phyloP scores from a whole-genome alignment of 2,113 vertebrate genomes.

The Zosterops japonicus region DNA sequence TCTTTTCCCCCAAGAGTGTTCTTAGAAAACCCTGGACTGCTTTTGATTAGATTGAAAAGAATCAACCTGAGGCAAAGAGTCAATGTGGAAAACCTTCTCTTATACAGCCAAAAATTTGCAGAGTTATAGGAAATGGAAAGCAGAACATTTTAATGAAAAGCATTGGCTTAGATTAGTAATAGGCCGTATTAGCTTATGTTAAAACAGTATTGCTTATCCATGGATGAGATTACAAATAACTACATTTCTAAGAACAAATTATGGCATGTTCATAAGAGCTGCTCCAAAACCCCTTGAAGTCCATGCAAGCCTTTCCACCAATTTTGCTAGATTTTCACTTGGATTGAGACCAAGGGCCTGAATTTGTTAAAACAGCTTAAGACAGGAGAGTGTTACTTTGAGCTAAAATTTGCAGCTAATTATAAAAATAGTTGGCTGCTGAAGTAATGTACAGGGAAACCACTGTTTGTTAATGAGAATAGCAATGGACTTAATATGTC shows the following conservation, averaged over 20 bases:
- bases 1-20: background rate
- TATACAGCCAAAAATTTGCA: background rate
- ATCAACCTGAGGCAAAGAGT: background rate
- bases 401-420: constrained; percentile 37
- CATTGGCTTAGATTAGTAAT: background rate
- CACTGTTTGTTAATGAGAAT: constrained; percentile 48
- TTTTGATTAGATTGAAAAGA: constrained; percentile 22
- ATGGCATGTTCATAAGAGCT: background rate
- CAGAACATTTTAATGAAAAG: background rate
- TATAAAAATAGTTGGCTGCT: constrained; percentile 50
- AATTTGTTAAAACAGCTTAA: constrained; percentile 17
- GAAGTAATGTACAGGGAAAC: constrained; percentile 44
- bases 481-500: constrained; percentile 48
- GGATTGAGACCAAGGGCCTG: background rate
- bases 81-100: background rate
- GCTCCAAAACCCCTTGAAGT: background rate
- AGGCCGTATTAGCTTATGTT: background rate
- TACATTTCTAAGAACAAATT: constrained; percentile 9
- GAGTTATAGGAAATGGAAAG: constrained; percentile 6
- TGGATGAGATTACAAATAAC: background rate
- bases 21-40: background rate
- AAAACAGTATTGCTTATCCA: background rate
- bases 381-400: constrained; percentile 16
- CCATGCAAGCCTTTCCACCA: background rate
- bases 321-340: constrained; percentile 34